A percentile compares a stretch with the other conserved stretches of the same genome.
These are phyloP conservation scores for Bathynomus jamesi DNA, from an alignment of 1,140 invertebrate genomes.

Conservation along the genomic window DNA sequence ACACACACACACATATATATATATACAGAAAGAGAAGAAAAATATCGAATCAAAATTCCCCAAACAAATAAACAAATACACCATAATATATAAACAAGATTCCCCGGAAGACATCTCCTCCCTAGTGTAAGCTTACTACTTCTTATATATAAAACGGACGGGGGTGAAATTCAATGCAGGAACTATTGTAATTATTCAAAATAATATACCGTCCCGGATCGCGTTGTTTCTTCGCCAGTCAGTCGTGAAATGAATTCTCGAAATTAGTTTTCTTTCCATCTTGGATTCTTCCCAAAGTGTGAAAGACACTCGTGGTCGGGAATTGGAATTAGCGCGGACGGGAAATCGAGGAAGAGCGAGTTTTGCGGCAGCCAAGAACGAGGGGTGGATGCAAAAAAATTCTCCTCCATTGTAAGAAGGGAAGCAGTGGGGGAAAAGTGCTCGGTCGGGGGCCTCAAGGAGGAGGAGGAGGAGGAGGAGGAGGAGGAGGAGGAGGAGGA, in stretches of 20 bases:
- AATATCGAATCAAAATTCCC: too few species aligned
- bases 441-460: neutral
- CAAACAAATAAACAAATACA: too few species aligned
- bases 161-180: neutral
- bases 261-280: slow-evolving; percentile 1
- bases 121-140: too few species aligned
- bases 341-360: neutral
- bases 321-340: slow-evolving; percentile 1
- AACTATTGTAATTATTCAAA: neutral
- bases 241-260: neutral
- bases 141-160: too few species aligned
- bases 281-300: neutral
- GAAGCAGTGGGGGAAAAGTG: neutral
- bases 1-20: slow-evolving; percentile 4
- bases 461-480: neutral
- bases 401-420: neutral
- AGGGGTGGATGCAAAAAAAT: neutral
- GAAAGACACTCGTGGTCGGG: neutral
- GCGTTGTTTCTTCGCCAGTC: neutral
- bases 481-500: neutral
- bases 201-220: neutral
- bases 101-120: too few species aligned
- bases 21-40: too few species aligned
- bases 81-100: too few species aligned
- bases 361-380: neutral